Percentiles rank a stretch among this genome's conserved stretches.
Evolutionary conservation across 2,888 invertebrate species (phyloP).

Genomic region (Prenolepis imparis): DNA sequence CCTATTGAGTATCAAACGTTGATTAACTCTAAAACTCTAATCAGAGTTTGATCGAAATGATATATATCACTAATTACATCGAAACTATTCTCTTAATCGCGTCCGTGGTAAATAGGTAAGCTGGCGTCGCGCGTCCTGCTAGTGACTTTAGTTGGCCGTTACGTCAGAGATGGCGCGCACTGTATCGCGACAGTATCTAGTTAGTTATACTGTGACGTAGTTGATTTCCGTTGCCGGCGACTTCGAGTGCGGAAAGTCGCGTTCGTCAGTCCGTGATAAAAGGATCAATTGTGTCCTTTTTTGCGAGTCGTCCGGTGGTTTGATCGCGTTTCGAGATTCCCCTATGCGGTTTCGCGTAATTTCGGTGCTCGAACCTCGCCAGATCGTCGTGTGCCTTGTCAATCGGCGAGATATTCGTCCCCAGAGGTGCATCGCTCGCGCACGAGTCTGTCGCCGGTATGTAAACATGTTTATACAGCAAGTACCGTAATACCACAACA

Average conservation of each 20-base stretch:
- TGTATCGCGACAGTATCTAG: slow-evolving; percentile 40
- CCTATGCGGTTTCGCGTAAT: neutral
- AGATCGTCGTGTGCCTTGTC: neutral
- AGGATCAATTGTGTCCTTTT: neutral
- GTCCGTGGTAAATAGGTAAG: slow-evolving; percentile 55
- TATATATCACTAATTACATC: neutral
- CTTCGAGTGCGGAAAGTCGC: slow-evolving; percentile 14
- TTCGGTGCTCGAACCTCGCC: neutral
- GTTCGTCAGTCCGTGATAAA: neutral
- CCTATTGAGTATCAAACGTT: too few species aligned
- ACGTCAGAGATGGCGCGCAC: slow-evolving; percentile 62
- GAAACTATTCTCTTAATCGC: neutral
- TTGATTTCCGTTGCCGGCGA: neutral
- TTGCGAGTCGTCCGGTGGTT: neutral
- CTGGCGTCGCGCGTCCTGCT: neutral
- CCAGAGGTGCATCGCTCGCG: neutral
- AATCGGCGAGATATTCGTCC: neutral
- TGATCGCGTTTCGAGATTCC: neutral
- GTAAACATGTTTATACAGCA: slow-evolving; percentile 17
- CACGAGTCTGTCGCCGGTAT: neutral
- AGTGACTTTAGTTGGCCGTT: slow-evolving; percentile 43
- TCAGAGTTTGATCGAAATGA: too few species aligned
- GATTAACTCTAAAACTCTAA: too few species aligned
- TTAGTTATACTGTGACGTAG: too few species aligned
- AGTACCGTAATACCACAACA: neutral